Evolutionary conservation across 2,797 vertebrate species (phyloP), one percentile per base, ranked within the genome.

Genomic region (Xyrichtys novacula): DNA sequence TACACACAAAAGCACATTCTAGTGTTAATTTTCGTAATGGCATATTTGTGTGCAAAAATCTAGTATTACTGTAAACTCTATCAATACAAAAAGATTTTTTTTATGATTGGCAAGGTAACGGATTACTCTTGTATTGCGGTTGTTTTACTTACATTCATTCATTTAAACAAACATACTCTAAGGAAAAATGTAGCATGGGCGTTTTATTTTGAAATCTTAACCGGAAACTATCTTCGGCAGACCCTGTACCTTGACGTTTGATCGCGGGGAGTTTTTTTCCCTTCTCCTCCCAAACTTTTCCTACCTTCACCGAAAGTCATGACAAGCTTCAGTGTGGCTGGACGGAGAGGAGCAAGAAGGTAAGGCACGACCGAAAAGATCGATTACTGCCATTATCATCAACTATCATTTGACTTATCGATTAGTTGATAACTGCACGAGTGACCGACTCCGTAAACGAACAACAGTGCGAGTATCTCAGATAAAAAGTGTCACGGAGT

Each of bases 251-350:
- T 83, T 81, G 53, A 73, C 42, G 7, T 0, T 0, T 39, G 28
- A 39, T 19, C 16, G 12, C n/a, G 6, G 23, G 39, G 39, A 49
- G 32, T 81, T 68, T 61, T 48, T 47, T 63, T 61, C 72, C 6
- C 7, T 36, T 34, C 70, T 81, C 74, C 76, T 87, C 83, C 84
- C 76, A 82, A 88, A 88, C 75, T 83, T 87, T 89, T 77, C 79
- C 66, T 82, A 78, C 70, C 80, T 84, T 78, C 69, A 57, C 11
- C 0, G 68, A 84, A 74, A 89, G 84, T 78, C 84, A 85, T 83
- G 88, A 77, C 43, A 65, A 88, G 65, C 48, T 43, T 31, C 84
- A 85, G 74, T 76, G 84, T 61, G 78, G 40, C 78, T 59, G 66
- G 31, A 71, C 68, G 52, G 68, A 73, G 52, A 59, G 44, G 40